Evolutionary conservation across 2,797 vertebrate genomes (phyloP).

Genomic region (Chrysocyon brachyurus): DNA sequence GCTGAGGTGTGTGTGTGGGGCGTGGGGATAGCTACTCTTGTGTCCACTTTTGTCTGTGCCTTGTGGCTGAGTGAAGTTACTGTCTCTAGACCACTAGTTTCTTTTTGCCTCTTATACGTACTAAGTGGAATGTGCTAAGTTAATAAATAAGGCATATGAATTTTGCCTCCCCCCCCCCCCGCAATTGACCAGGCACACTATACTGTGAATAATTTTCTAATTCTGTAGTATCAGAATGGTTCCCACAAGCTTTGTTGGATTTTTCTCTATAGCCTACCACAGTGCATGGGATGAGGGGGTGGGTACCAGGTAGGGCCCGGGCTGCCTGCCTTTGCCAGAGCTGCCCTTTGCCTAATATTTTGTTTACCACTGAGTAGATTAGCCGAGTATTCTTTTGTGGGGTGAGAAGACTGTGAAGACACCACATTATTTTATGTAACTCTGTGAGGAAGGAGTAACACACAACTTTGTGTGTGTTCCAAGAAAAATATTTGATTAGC

Average conservation of each 20-base stretch:
- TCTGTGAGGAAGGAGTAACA: not conserved
- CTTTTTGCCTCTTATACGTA: not conserved
- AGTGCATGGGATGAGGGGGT: fast-evolving
- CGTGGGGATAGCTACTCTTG: not conserved
- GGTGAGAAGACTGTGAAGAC: not conserved
- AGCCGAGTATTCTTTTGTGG: not conserved
- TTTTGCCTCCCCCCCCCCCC: not conserved
- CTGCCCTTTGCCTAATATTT: not conserved
- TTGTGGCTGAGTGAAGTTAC: not conserved
- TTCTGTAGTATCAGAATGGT: not conserved
- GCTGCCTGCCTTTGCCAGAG: not conserved
- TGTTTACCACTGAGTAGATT: not conserved
- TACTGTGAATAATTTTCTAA: not conserved
- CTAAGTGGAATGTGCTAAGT: not conserved
- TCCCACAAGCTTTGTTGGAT: not conserved
- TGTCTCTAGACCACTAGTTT: not conserved
- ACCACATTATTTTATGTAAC: not conserved
- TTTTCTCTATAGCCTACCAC: not conserved
- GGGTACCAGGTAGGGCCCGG: too few relatives aligned
- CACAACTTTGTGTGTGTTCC: not conserved
- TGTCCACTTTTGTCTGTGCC: not conserved
- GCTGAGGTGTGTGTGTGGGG: not conserved
- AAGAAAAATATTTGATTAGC: not conserved
- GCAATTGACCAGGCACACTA: fast-evolving
- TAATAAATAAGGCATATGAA: not conserved